Percentiles rank a stretch among this genome's conserved stretches.
These are phyloP conservation scores for Menura novaehollandiae DNA, from an alignment of 2,113 vertebrate species.

Conservation along the genomic window DNA sequence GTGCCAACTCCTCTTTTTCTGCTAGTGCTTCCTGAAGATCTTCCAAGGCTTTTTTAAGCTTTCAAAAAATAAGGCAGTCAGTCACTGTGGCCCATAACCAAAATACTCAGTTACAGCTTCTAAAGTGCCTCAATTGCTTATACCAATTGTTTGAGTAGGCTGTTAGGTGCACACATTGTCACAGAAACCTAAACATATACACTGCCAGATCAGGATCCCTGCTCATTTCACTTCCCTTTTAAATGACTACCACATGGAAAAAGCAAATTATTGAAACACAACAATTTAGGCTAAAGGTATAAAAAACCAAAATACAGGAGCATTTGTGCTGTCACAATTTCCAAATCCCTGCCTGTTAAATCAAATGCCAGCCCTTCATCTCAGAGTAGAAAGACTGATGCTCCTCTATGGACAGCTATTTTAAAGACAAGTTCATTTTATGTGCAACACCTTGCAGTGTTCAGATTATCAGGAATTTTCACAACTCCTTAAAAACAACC, in stretches of 20 bases:
- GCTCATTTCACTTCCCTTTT: not conserved
- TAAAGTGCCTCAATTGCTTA: not conserved
- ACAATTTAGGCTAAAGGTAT: not conserved
- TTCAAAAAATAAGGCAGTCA: not conserved
- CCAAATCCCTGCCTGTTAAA: not conserved
- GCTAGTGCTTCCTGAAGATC: conserved; percentile 80
- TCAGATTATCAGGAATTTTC: not conserved
- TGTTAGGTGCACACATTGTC: not conserved
- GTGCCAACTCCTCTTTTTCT: conserved; percentile 89
- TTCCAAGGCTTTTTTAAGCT: conserved; percentile 89
- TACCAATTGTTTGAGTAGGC: not conserved
- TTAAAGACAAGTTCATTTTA: not conserved
- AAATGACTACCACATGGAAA: not conserved
- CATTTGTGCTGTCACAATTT: not conserved
- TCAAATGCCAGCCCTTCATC: not conserved
- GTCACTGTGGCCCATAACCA: not conserved
- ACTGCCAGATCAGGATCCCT: not conserved
- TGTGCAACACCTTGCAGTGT: not conserved
- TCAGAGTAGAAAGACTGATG: not conserved
- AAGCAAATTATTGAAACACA: not conserved
- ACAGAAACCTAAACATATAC: not conserved
- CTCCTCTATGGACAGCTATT: not conserved
- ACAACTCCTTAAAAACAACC: not conserved
- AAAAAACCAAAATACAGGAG: not conserved
- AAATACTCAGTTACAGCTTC: not conserved